Base-by-base conservation (phyloP, 2,888 invertebrate species). In the Eristalis intricaria region DNA sequence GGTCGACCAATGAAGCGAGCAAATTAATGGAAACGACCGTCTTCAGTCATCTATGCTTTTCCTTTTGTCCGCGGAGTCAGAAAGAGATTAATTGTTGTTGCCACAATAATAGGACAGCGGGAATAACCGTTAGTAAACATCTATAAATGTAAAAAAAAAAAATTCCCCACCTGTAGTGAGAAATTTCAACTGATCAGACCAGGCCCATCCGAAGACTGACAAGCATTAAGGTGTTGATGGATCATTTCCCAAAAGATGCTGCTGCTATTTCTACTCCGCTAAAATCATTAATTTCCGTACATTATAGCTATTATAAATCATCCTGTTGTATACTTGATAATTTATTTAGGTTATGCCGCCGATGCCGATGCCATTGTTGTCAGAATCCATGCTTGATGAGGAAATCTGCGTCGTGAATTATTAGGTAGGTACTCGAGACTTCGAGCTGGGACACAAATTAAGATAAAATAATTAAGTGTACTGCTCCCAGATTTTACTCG, bases 231-330 rank as follows among this genome's bases (percentile, higher is more conserved):
- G 38, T 73, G 68, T 76, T 64, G 81, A 80, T 76, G 66, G 84
- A 85, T 85, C 71, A 81, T 85, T 81, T 85, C 64, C 76, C 65
- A 64, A 69, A 69, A 29, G 26, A 60, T 60, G 60, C 15, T 26
- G 26, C 13, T 23, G 26, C 60, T 23, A 15, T 4, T 29, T 5
- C 26, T 23, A 5, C 26, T 26, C 4, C 60, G 11, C 15, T 26
- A 63, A 75, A 75, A 76, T 38, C 81, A 81, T 85, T 81, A 85
- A 81, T 85, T 77, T 81, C 64, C 73, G 76, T 73, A 81, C 63
- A 77, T 81, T 85, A 85, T 71, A 85, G 69, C 60, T 73, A 43
- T 73, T 68, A 85, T 85, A 85, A 85, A 85, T 85, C 85, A 81
- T 63, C 35, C 4, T 19, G 23, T 4, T 60, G 66, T 32, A 65